Percentiles rank a stretch among this genome's conserved stretches.
Conservation (phyloP, 2,888 invertebrate species). For the Tribolium freemani region DNA sequence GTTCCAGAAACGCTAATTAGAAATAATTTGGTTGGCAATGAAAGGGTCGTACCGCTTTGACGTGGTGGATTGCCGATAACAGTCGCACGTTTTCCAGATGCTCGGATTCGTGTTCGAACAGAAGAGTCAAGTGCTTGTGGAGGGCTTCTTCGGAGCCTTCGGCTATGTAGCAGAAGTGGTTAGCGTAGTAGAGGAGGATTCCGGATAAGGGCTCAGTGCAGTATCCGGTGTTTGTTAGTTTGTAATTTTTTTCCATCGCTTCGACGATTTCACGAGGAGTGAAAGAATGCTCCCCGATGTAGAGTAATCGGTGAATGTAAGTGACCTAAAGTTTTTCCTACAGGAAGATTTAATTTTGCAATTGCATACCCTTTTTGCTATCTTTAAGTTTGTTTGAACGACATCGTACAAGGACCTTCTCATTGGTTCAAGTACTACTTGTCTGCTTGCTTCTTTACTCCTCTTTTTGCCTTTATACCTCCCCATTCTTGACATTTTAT, state of each 20-base stretch:
- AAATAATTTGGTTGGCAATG: background rate
- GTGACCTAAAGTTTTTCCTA: slow-evolving; percentile 48
- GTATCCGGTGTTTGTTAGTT: slow-evolving; percentile 9
- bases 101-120: background rate
- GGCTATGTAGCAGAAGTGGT: slow-evolving; percentile 70
- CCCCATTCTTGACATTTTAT: background rate
- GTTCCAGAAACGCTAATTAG: slow-evolving; percentile 49
- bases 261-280: background rate
- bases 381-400: slow-evolving; percentile 52
- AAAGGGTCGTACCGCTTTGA: slow-evolving; percentile 11
- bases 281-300: slow-evolving; percentile 53
- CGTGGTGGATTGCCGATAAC: slow-evolving; percentile 23
- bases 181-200: slow-evolving; percentile 69
- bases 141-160: slow-evolving; percentile 61
- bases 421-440: slow-evolving; percentile 45
- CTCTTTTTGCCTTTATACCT: slow-evolving; percentile 7
- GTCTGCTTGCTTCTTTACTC: background rate
- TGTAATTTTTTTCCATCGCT: slow-evolving; percentile 2
- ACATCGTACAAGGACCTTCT: slow-evolving; percentile 51
- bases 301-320: slow-evolving; percentile 55
- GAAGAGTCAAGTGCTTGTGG: background rate
- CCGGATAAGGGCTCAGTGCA: slow-evolving; percentile 62
- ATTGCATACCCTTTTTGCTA: slow-evolving; percentile 48
- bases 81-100: slow-evolving; percentile 16
- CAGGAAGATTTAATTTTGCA: slow-evolving; percentile 1